phyloP scores from a whole-genome alignment of 2,888 invertebrate genomes.

The Sepiola atlantica region DNA sequence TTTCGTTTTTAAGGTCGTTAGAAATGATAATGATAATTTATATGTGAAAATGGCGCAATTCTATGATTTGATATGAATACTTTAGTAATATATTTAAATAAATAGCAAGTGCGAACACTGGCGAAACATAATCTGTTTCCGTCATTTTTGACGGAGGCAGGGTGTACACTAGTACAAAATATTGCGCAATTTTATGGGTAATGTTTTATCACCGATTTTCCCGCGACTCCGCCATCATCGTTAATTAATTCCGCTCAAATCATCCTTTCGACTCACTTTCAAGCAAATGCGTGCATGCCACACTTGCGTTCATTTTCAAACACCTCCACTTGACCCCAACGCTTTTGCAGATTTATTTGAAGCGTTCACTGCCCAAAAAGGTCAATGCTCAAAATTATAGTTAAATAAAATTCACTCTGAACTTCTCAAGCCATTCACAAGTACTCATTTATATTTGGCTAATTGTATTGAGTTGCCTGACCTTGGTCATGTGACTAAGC shows the following conservation, averaged over 20 bases:
- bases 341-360: background rate
- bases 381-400: constrained; percentile 14
- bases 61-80: too few species aligned
- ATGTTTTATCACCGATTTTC: background rate
- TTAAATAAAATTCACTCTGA: background rate
- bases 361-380: background rate
- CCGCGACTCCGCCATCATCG: background rate
- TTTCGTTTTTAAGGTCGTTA: too few species aligned
- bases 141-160: too few species aligned
- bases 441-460: background rate
- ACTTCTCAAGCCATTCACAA: background rate
- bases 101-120: too few species aligned
- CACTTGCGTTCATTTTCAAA: background rate
- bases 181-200: background rate
- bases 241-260: background rate
- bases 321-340: background rate
- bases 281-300: background rate
- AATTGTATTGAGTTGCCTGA: constrained; percentile 20
- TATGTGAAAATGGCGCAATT: too few species aligned
- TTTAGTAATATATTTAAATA: too few species aligned
- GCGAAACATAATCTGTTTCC: too few species aligned
- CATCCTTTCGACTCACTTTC: background rate
- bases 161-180: background rate
- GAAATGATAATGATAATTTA: too few species aligned
- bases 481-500: background rate